These are phyloP conservation scores for Mya arenaria DNA, from an alignment of 1,140 invertebrate genomes.

Conservation along the genomic window DNA sequence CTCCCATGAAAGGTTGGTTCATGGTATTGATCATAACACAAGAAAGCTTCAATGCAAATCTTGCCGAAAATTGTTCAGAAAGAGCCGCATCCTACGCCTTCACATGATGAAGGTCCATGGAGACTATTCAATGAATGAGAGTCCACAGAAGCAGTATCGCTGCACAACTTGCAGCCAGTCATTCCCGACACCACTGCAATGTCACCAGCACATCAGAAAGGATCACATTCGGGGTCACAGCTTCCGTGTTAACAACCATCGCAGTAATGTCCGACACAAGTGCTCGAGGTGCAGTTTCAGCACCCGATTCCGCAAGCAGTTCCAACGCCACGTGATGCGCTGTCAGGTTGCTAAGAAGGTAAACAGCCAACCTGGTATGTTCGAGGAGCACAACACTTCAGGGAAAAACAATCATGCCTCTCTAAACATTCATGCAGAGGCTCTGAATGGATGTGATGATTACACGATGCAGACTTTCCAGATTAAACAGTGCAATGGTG, in stretches of 20 bases:
- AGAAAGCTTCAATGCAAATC: slow-evolving; percentile 69
- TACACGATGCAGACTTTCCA: slow-evolving; percentile 62
- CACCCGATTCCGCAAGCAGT: slow-evolving; percentile 69
- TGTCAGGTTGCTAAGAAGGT: slow-evolving; percentile 39
- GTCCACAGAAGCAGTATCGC: slow-evolving; percentile 47
- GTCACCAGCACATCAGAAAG: slow-evolving; percentile 62
- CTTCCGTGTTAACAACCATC: slow-evolving; percentile 58
- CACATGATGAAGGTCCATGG: slow-evolving; percentile 70
- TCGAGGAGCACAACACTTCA: slow-evolving; percentile 53
- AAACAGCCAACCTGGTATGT: slow-evolving; percentile 30
- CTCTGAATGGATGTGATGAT: slow-evolving; percentile 57
- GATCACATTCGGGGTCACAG: slow-evolving; percentile 64
- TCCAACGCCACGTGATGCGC: slow-evolving; percentile 69
- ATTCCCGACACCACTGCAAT: slow-evolving; percentile 70
- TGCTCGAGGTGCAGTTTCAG: slow-evolving; percentile 82
- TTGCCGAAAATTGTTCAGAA: slow-evolving; percentile 76
- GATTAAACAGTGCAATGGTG: slow-evolving; percentile 65
- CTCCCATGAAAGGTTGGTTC: slow-evolving; percentile 90
- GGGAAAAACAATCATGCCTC: slow-evolving; percentile 52
- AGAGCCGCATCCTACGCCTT: slow-evolving; percentile 75
- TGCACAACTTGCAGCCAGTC: slow-evolving; percentile 71
- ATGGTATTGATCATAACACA: slow-evolving; percentile 62
- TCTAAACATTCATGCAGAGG: slow-evolving; percentile 56
- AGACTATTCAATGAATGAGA: slow-evolving; percentile 30
- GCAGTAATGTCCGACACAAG: slow-evolving; percentile 75